Conservation (phyloP, 1,140 invertebrate genomes). For the Drosophila asahinai region DNA sequence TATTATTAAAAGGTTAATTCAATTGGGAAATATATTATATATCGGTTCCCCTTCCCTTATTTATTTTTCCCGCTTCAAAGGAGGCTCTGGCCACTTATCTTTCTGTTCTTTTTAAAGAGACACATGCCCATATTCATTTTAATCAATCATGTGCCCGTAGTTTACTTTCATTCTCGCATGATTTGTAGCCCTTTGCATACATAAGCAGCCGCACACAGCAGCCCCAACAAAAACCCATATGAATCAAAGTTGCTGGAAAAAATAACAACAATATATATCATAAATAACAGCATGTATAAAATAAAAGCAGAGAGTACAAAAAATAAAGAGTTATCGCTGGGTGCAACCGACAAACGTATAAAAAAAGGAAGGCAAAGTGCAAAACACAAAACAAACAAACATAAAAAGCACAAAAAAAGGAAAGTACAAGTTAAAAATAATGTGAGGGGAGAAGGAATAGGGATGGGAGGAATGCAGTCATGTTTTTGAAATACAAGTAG, state of each 20-base stretch:
- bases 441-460: no score
- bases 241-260: constrained; percentile 42
- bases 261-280: constrained; percentile 29
- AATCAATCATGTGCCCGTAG: constrained; percentile 26
- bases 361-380: constrained; percentile 44
- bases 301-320: not conserved
- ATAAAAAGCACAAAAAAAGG: constrained; percentile 49
- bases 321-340: constrained; percentile 41
- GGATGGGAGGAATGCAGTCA: not conserved
- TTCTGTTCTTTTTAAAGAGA: no score
- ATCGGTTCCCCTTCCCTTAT: no score
- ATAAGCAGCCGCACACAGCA: not conserved
- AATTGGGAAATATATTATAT: no score
- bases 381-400: constrained; percentile 58
- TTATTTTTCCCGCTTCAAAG: no score
- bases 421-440: constrained; percentile 28
- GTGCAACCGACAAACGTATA: constrained; percentile 47
- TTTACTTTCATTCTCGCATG: constrained; percentile 9
- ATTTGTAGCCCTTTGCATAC: constrained; percentile 8
- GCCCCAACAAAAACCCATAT: constrained; percentile 9
- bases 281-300: constrained; percentile 4
- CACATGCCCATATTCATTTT: not conserved
- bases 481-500: not conserved
- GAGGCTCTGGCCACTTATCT: no score
- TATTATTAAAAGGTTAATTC: no score